Conservation (phyloP, 2,888 invertebrate species). For the Oeneis ivallda region DNA sequence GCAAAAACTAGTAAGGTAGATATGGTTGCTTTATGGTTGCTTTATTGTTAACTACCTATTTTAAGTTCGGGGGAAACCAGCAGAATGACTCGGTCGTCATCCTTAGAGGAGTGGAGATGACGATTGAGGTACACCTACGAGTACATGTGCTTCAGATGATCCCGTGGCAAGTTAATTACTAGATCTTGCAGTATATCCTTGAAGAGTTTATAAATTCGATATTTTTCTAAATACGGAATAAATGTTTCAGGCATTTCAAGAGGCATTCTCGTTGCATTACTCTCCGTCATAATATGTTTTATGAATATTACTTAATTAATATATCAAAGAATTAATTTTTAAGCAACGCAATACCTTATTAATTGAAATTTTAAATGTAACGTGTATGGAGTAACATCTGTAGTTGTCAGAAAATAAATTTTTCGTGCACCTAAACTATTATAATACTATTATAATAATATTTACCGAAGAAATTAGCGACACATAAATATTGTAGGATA, state of each 20-base stretch:
- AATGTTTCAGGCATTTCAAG: slow-evolving; percentile 74
- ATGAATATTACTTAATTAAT: no score
- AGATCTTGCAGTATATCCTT: slow-evolving; percentile 83
- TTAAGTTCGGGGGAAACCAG: slow-evolving; percentile 73
- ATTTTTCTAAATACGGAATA: slow-evolving; percentile 84
- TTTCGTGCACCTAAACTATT: no score
- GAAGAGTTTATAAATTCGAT: slow-evolving; percentile 84
- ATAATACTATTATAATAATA: no score
- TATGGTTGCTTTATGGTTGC: background rate
- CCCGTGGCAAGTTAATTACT: slow-evolving; percentile 81
- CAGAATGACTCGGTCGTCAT: slow-evolving; percentile 79
- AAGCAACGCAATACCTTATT: no score
- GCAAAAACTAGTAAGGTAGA: no score
- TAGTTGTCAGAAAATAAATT: no score
- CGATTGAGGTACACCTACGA: slow-evolving; percentile 75
- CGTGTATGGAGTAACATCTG: no score
- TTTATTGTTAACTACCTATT: slow-evolving; percentile 51
- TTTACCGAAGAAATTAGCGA: no score
- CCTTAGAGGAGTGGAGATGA: slow-evolving; percentile 71
- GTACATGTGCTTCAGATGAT: slow-evolving; percentile 84
- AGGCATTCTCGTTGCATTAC: slow-evolving; percentile 65
- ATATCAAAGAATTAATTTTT: no score
- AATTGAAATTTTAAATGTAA: no score
- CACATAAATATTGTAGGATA: no score
- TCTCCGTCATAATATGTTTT: slow-evolving; percentile 64